Base-by-base conservation (phyloP, 1,140 invertebrate genomes). In the Pteromalus puparum region DNA sequence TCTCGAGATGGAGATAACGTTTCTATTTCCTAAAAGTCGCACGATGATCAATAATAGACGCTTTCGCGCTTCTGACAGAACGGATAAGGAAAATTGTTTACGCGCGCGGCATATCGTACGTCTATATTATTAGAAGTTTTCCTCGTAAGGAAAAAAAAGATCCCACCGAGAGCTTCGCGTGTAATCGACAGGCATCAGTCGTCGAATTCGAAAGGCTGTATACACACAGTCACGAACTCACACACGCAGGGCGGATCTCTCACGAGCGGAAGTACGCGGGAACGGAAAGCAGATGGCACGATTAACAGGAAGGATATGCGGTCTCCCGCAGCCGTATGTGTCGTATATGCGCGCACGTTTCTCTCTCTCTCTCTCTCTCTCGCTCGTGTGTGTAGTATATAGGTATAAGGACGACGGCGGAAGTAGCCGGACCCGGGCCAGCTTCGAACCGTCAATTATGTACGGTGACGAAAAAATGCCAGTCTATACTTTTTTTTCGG, bases 271-370 rank as follows among this genome's bases (percentile, higher is more conserved):
- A 81, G 34, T 73, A 81, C 86, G 79, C 79, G 85, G 70, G 21
- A 85, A 78, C 83, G 82, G 73, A 84, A 87, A 85, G 79, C 89
- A 89, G 89, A 89, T 90, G 89, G 90, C 67, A 74, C 82, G 85
- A 85, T 87, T 82, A 87, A 88, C 86, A 87, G 90, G 89, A 90
- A 90, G 89, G 89, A 90, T 88, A 87, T 90, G 88, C 85, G 90
- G 89, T 89, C 89, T 88, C 89, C 77, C 83, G 83, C 81, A 81
- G 83, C 87, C 87, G 87, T 87, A 87, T 86, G 88, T 90, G 87
- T 87, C 87, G 72, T 53, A 73, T 13, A 61, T 61, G 18, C 18
- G 65, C 9, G 30, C 30, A 34, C 30, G 30, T 7, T 21, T 18
- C 46, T 21, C 15, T 13, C 24, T 18, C 78, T 2, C 21, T 48